phyloP scores from a whole-genome alignment of 1,140 invertebrate genomes.

The Platorchestia sp. region DNA sequence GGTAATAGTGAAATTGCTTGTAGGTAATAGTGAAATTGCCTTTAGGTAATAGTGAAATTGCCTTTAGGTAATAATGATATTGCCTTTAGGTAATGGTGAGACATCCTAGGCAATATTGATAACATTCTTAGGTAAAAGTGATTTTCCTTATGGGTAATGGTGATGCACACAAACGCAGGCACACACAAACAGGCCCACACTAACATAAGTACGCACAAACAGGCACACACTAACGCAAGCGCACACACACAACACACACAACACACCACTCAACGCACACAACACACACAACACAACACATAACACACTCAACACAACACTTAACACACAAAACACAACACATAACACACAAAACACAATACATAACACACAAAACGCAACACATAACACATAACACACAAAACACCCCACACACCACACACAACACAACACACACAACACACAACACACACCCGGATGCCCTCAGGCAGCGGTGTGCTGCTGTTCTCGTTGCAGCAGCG shows the following conservation, averaged over 20 bases:
- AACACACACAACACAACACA: not conserved
- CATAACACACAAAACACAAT: not conserved
- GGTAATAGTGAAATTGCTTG: no score
- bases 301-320: slow-evolving; percentile 8
- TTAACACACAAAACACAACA: no score
- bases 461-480: slow-evolving; percentile 75
- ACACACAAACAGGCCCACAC: not conserved
- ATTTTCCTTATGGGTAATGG: no score
- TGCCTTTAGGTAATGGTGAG: no score
- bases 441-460: slow-evolving; percentile 70
- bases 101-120: no score
- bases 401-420: slow-evolving; percentile 23
- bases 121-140: no score
- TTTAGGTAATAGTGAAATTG: no score
- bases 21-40: no score
- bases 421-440: not conserved
- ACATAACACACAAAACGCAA: slow-evolving; percentile 10
- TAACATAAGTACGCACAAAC: not conserved
- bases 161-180: not conserved
- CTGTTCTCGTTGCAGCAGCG: slow-evolving; percentile 82
- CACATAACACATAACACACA: not conserved
- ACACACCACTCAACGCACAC: slow-evolving; percentile 12
- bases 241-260: not conserved
- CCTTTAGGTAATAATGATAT: no score
- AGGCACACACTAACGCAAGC: not conserved